These are phyloP conservation scores for Malacoraja senta DNA, from an alignment of 2,797 vertebrate species.

Conservation along the genomic window DNA sequence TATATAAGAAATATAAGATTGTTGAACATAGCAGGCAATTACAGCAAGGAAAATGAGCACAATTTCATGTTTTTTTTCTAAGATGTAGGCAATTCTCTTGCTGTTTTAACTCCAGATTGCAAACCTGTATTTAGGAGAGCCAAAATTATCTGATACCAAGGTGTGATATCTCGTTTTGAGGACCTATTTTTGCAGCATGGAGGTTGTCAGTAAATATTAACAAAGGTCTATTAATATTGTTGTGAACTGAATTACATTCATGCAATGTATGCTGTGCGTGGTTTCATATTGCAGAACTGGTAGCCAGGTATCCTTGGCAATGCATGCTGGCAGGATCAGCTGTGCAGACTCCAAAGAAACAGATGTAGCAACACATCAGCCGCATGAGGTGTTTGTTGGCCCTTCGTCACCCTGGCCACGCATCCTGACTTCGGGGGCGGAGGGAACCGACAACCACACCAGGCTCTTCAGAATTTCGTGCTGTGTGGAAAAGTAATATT, in stretches of 20 bases:
- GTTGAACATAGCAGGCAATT: background rate
- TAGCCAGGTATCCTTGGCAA: background rate
- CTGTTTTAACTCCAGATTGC: background rate
- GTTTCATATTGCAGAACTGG: background rate
- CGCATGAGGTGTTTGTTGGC: background rate
- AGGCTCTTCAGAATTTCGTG: background rate
- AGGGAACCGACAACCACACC: background rate
- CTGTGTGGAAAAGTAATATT: background rate
- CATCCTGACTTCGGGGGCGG: background rate
- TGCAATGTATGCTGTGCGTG: background rate
- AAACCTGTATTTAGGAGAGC: background rate
- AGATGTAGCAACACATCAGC: background rate
- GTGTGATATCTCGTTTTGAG: too few relatives aligned
- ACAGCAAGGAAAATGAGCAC: background rate
- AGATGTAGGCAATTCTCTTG: background rate
- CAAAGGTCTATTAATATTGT: background rate
- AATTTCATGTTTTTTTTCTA: background rate
- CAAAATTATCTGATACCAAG: background rate
- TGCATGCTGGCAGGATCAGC: background rate
- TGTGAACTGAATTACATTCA: background rate
- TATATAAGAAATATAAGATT: background rate
- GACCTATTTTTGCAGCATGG: background rate
- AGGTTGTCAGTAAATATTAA: background rate
- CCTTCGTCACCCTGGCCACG: slow-evolving; percentile 3
- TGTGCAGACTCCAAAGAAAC: background rate